These are phyloP conservation scores for Augiades crinisus DNA, from an alignment of 2,888 invertebrate species.

Conservation along the genomic window DNA sequence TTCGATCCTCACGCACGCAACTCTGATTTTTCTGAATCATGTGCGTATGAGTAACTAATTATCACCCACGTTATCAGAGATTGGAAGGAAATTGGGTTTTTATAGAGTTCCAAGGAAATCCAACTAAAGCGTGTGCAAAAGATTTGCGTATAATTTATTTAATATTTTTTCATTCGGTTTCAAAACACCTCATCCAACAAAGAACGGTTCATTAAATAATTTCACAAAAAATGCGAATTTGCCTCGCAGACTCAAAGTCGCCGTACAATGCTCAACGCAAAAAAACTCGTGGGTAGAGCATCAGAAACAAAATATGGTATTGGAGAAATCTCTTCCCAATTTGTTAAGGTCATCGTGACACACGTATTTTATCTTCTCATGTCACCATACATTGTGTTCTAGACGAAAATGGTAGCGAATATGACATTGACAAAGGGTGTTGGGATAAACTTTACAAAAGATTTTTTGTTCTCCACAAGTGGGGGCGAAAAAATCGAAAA, in stretches of 20 bases:
- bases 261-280: conserved; percentile 47
- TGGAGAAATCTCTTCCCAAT: conserved; percentile 46
- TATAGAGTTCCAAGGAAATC: too few species aligned
- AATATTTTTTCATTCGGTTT: not conserved
- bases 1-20: too few species aligned
- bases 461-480: conserved; percentile 41
- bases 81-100: too few species aligned
- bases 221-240: conserved; percentile 22
- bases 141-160: too few species aligned
- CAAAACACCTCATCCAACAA: conserved; percentile 6
- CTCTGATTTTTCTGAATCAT: too few species aligned
- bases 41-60: too few species aligned
- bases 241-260: conserved; percentile 63
- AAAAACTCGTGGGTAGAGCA: conserved; percentile 44
- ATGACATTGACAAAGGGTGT: conserved; percentile 75
- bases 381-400: conserved; percentile 69
- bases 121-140: too few species aligned
- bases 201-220: conserved; percentile 12
- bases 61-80: too few species aligned
- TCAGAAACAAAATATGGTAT: conserved; percentile 49
- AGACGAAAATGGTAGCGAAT: conserved; percentile 68
- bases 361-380: conserved; percentile 53
- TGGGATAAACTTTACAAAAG: conserved; percentile 67
- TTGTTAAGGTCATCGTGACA: conserved; percentile 70
- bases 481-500: conserved; percentile 54